These are phyloP conservation scores for Octonoba sinensis DNA, from an alignment of 2,888 invertebrate species.

Conservation along the genomic window DNA sequence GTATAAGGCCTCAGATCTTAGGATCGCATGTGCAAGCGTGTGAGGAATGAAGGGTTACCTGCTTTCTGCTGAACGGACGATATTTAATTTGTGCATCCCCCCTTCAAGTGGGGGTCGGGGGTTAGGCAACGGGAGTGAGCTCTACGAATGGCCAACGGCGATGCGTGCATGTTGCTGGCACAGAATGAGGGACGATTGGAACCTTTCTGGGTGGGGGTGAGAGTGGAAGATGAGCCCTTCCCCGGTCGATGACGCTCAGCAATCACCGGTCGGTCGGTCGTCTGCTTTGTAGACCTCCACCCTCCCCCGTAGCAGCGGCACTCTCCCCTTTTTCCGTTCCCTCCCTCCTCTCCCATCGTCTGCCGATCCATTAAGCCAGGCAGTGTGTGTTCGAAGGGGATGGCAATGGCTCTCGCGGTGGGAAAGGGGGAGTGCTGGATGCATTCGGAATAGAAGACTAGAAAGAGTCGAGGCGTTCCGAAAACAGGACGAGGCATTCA, in stretches of 20 bases:
- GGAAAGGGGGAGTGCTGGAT: slow-evolving; percentile 15
- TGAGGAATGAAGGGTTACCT: too few species aligned
- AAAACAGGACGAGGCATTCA: slow-evolving; percentile 28
- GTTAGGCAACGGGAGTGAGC: neutral
- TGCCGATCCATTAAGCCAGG: slow-evolving; percentile 57
- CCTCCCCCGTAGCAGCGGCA: neutral
- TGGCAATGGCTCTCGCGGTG: slow-evolving; percentile 2
- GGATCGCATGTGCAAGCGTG: too few species aligned
- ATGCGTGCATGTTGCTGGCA: slow-evolving; percentile 46
- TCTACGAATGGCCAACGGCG: slow-evolving; percentile 35
- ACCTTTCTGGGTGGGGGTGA: neutral
- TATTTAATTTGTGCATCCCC: slow-evolving; percentile 47
- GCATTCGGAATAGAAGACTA: slow-evolving; percentile 39
- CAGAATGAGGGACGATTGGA: slow-evolving; percentile 11
- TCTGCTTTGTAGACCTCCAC: neutral
- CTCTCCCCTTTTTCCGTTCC: neutral
- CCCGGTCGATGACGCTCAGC: slow-evolving; percentile 61
- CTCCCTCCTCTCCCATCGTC: slow-evolving; percentile 22
- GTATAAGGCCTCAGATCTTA: too few species aligned
- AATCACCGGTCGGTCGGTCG: slow-evolving; percentile 55
- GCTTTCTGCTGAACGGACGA: neutral
- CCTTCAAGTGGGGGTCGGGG: neutral
- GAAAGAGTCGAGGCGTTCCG: slow-evolving; percentile 34
- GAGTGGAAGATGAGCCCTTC: slow-evolving; percentile 32
- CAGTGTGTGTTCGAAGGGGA: neutral